phyloP scores from a whole-genome alignment of 2,797 vertebrate species.

The Rhabdophis nuchalis region DNA sequence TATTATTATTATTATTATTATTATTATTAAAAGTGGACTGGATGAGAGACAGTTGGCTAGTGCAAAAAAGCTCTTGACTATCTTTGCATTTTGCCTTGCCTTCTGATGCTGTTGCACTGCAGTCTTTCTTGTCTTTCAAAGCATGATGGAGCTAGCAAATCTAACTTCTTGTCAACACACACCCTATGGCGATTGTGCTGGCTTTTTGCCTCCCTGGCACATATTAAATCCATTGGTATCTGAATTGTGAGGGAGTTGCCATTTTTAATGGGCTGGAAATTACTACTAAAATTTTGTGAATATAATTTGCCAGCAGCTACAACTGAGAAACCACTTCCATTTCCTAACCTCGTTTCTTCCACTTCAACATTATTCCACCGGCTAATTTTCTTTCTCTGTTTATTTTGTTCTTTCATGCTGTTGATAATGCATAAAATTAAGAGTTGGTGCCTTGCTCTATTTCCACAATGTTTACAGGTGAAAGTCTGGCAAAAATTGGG shows the following conservation, averaged over 20 bases:
- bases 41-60: background rate
- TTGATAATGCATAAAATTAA: background rate
- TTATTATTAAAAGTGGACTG: background rate
- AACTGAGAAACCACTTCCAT: background rate
- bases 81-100: background rate
- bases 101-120: background rate
- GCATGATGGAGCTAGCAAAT: background rate
- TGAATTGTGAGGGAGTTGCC: background rate
- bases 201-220: background rate
- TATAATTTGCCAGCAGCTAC: background rate
- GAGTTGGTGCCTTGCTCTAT: background rate
- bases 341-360: background rate
- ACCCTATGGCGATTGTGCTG: background rate
- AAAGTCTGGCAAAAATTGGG: background rate
- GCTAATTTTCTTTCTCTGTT: background rate
- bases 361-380: background rate
- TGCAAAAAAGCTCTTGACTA: background rate
- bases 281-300: background rate
- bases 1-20: too few relatives aligned
- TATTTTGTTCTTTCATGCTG: background rate
- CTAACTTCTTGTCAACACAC: background rate
- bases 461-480: background rate
- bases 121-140: background rate
- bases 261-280: background rate
- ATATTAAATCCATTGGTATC: background rate